A percentile compares a stretch with the other conserved stretches of the same genome.
Conservation (phyloP, 92 coral and sea anemone species). For the Parazoanthus swiftii region DNA sequence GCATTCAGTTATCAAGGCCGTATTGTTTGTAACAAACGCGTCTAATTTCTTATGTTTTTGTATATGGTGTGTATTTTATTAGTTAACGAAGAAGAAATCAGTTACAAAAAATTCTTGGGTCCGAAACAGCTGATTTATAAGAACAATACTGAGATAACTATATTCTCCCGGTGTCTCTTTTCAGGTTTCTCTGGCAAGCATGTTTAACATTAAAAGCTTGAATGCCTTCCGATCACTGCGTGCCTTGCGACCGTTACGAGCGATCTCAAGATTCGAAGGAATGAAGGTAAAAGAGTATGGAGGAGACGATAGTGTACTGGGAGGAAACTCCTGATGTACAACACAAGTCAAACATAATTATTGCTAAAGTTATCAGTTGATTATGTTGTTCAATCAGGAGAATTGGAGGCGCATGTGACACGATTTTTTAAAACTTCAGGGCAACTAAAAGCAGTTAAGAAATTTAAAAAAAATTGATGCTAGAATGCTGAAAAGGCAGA, state of each 20-base stretch:
- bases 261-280: constrained; percentile 98
- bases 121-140: background rate
- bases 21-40: too few species aligned
- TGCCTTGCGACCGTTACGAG: constrained; percentile 96
- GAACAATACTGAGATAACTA: background rate
- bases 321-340: background rate
- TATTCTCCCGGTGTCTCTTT: constrained; percentile 6
- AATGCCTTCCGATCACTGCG: constrained; percentile 97
- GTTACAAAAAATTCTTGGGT: background rate
- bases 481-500: too few species aligned
- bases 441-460: too few species aligned
- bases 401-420: background rate
- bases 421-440: background rate
- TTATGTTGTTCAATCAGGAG: background rate
- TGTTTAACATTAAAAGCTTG: constrained; percentile 75
- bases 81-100: too few species aligned
- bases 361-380: background rate
- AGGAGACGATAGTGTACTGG: background rate
- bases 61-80: too few species aligned
- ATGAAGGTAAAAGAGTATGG: constrained; percentile 87
- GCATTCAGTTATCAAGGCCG: too few species aligned
- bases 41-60: too few species aligned
- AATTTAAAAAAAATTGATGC: too few species aligned
- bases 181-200: constrained; percentile 94
- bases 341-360: background rate